These are phyloP conservation scores for Phaedon cochleariae DNA, from an alignment of 2,888 invertebrate species.

Conservation along the genomic window DNA sequence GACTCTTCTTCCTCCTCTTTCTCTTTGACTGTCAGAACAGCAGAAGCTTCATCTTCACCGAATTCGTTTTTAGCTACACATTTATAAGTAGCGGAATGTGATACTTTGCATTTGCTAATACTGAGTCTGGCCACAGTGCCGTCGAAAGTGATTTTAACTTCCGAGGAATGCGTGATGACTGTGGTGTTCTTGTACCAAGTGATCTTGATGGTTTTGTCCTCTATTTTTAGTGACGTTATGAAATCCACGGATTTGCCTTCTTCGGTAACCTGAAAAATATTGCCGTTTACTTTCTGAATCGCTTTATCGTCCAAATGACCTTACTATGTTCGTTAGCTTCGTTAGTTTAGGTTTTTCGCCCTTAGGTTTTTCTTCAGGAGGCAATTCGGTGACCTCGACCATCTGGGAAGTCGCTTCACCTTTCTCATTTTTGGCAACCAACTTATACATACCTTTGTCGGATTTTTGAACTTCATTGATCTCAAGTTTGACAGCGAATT, in stretches of 20 bases:
- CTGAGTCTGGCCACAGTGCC: conserved; percentile 82
- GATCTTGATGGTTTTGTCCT: conserved; percentile 82
- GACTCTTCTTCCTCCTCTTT: conserved; percentile 63
- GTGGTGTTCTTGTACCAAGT: conserved; percentile 87
- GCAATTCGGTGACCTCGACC: conserved; percentile 86
- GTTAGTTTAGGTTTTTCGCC: conserved; percentile 83
- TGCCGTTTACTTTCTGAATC: conserved; percentile 16
- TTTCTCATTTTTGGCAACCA: conserved; percentile 91
- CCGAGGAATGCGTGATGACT: conserved; percentile 79
- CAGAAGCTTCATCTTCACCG: conserved; percentile 88
- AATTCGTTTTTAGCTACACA: conserved; percentile 90
- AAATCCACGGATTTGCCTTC: conserved; percentile 84
- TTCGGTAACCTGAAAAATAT: conserved; percentile 66
- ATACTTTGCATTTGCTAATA: conserved; percentile 76
- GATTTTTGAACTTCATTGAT: conserved; percentile 81
- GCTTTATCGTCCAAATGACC: conserved; percentile 47
- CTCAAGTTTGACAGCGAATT: conserved; percentile 90
- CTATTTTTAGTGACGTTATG: conserved; percentile 74
- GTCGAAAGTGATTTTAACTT: conserved; percentile 82
- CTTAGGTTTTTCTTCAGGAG: conserved; percentile 77
- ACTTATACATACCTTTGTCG: conserved; percentile 90
- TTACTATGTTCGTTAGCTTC: conserved; percentile 79
- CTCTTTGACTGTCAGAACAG: conserved; percentile 80
- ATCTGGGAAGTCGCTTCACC: conserved; percentile 90
- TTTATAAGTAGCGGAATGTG: conserved; percentile 82